Percentiles rank a stretch among this genome's conserved stretches.
Evolutionary conservation across 2,888 invertebrate genomes (phyloP).

Genomic region (Ellobium chinense): DNA sequence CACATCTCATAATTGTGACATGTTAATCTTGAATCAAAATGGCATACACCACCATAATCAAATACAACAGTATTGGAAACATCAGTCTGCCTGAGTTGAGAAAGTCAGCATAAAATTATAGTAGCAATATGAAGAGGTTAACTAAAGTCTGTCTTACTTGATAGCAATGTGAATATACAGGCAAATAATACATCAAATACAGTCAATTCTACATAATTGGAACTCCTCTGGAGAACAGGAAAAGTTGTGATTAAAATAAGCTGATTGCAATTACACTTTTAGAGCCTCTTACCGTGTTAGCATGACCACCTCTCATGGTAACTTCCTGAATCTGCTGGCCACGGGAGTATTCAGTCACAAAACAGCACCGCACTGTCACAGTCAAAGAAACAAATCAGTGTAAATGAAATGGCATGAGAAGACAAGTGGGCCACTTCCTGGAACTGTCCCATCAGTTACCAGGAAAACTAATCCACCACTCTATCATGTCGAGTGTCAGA

Average conservation of each 20-base stretch:
- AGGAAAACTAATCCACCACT: no score
- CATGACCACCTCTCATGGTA: slow-evolving; percentile 77
- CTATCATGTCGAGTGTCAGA: no score
- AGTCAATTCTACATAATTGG: no score
- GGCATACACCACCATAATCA: no score
- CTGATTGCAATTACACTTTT: not conserved
- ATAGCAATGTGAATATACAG: no score
- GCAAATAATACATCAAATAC: no score
- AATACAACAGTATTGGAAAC: no score
- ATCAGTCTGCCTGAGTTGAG: no score
- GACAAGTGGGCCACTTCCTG: not conserved
- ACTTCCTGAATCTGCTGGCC: slow-evolving; percentile 80
- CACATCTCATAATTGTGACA: not conserved
- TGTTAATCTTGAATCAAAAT: not conserved
- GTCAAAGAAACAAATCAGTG: not conserved
- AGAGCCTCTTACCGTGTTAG: slow-evolving; percentile 56
- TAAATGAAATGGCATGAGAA: not conserved
- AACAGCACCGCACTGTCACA: slow-evolving; percentile 88
- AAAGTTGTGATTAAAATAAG: not conserved
- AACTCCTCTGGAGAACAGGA: not conserved
- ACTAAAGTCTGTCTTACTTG: no score
- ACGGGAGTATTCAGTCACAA: slow-evolving; percentile 88
- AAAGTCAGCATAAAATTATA: no score
- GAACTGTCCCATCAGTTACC: no score
- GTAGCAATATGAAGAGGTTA: no score